These are phyloP conservation scores for Rhingia rostrata DNA, from an alignment of 2,888 invertebrate genomes.

Conservation along the genomic window DNA sequence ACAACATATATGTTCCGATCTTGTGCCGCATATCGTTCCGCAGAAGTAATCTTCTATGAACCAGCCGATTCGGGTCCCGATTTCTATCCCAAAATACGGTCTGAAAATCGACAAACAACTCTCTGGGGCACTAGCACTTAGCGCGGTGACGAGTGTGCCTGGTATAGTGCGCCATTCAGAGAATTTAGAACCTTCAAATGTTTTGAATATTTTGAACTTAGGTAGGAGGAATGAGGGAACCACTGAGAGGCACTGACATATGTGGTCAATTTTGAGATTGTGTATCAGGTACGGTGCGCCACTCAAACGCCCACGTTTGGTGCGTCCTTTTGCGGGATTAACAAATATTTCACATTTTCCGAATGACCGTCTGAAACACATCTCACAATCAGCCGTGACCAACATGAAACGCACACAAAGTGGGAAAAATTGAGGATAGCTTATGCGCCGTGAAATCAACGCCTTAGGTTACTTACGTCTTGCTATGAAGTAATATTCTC, in stretches of 20 bases:
- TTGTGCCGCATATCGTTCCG: constrained; percentile 71
- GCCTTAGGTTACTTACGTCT: constrained; percentile 40
- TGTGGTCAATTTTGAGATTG: constrained; percentile 59
- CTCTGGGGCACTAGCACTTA: constrained; percentile 15
- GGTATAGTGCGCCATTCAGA: constrained; percentile 29
- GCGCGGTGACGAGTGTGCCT: background rate
- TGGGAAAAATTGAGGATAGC: constrained; percentile 40
- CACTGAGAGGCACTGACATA: constrained; percentile 38
- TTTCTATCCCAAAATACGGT: constrained; percentile 23
- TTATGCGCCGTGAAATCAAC: constrained; percentile 70
- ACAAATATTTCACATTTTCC: constrained; percentile 19
- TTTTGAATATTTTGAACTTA: constrained; percentile 50
- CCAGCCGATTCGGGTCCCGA: constrained; percentile 22
- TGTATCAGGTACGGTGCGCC: constrained; percentile 61
- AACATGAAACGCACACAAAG: constrained; percentile 37
- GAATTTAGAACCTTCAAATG: constrained; percentile 21
- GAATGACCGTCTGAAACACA: constrained; percentile 23
- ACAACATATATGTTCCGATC: constrained; percentile 70
- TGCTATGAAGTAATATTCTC: constrained; percentile 16
- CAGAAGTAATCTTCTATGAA: constrained; percentile 62
- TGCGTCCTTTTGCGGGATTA: constrained; percentile 34
- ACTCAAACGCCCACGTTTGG: constrained; percentile 44
- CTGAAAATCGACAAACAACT: constrained; percentile 54
- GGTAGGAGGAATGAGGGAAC: constrained; percentile 42
- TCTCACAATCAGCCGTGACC: constrained; percentile 54